Conservation (phyloP, 2,797 vertebrate species). For the Sebastes hopkinsi region DNA sequence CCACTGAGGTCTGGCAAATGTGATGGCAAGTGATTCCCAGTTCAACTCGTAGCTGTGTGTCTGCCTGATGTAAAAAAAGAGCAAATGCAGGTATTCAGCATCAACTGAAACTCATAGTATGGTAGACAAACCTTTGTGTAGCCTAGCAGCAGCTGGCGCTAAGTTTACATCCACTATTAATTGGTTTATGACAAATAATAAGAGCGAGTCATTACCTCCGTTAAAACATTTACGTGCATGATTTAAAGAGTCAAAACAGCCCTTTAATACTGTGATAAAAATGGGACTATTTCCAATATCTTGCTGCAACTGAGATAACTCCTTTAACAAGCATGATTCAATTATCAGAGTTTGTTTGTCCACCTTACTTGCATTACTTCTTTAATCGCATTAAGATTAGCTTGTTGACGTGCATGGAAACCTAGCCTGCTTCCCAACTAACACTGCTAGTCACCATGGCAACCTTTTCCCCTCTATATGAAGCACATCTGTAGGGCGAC, state of each 20-base stretch:
- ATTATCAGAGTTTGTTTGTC: background rate
- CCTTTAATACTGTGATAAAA: background rate
- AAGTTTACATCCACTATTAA: background rate
- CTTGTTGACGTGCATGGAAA: background rate
- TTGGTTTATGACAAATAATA: background rate
- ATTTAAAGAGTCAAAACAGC: background rate
- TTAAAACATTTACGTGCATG: background rate
- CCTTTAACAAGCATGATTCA: background rate
- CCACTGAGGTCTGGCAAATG: background rate
- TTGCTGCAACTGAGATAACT: background rate
- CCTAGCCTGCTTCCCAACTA: background rate
- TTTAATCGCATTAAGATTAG: slow-evolving; percentile 2
- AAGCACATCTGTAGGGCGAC: slow-evolving; percentile 53
- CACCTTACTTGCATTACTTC: background rate
- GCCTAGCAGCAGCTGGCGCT: too few relatives aligned
- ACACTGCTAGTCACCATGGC: slow-evolving; percentile 32
- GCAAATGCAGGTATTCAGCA: background rate
- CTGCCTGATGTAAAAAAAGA: background rate
- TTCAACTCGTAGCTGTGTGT: background rate
- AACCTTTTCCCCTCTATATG: slow-evolving; percentile 33
- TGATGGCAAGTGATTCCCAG: background rate
- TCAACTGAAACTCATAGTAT: background rate
- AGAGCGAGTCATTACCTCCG: background rate
- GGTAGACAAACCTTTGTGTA: background rate
- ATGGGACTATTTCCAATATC: background rate